Percentiles rank a stretch among this genome's conserved stretches.
Conservation (phyloP, 1,140 invertebrate species). For the Medauroidea extradentata region DNA sequence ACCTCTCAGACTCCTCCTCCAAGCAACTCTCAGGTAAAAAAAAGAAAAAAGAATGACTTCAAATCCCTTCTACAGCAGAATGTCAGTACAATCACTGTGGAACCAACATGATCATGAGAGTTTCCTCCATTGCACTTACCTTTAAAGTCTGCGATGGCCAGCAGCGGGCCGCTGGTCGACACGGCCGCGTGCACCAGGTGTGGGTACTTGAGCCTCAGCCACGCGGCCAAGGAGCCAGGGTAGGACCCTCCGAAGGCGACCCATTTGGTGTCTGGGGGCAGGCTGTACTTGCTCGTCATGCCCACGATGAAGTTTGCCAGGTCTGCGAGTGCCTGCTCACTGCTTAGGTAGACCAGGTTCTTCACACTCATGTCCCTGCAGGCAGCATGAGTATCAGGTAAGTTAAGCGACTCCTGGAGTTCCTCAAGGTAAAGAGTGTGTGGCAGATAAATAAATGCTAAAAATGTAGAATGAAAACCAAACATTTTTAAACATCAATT, state of each 20-base stretch:
- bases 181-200: conserved; percentile 80
- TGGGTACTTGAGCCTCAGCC: conserved; percentile 86
- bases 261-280: conserved; percentile 69
- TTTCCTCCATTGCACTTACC: conserved; percentile 47
- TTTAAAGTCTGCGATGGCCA: conserved; percentile 78
- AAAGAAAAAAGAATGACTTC: no score
- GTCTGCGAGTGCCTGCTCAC: conserved; percentile 84
- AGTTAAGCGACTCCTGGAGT: no score
- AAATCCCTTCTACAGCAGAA: no score
- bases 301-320: conserved; percentile 72
- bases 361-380: conserved; percentile 68
- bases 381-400: no score
- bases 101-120: no score
- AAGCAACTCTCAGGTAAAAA: no score
- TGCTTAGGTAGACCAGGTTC: conserved; percentile 74
- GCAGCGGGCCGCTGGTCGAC: conserved; percentile 82
- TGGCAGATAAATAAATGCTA: no score
- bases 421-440: no score
- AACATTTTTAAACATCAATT: no score
- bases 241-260: conserved; percentile 92
- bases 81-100: no score
- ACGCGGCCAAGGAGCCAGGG: conserved; percentile 84
- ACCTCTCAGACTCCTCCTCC: no score
- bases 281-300: conserved; percentile 60
- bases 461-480: no score